These are phyloP conservation scores for Hylyphantes graminicola DNA, from an alignment of 1,140 invertebrate species.

Conservation along the genomic window DNA sequence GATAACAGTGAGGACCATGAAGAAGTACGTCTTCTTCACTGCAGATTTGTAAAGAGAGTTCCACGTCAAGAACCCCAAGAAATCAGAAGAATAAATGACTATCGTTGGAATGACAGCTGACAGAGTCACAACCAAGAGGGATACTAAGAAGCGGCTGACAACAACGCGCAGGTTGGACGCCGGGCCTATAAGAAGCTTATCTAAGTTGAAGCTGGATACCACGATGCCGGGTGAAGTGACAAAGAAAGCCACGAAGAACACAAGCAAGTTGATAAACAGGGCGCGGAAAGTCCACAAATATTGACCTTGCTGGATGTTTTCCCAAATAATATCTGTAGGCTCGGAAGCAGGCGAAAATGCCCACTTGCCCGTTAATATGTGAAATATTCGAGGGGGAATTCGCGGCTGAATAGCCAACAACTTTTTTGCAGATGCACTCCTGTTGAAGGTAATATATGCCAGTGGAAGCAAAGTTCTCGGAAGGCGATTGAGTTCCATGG, in stretches of 20 bases:
- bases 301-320: slow-evolving; percentile 82
- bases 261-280: slow-evolving; percentile 80
- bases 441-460: too few species aligned
- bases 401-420: too few species aligned
- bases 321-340: slow-evolving; percentile 66
- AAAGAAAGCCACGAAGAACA: slow-evolving; percentile 88
- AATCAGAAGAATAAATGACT: slow-evolving; percentile 89
- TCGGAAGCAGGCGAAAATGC: background rate
- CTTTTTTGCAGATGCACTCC: too few species aligned
- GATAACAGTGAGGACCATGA: slow-evolving; percentile 91
- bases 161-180: background rate
- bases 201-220: slow-evolving; percentile 65
- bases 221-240: slow-evolving; percentile 91
- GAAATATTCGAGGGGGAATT: too few species aligned
- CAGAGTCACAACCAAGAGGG: background rate
- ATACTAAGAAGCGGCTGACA: slow-evolving; percentile 3
- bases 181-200: background rate
- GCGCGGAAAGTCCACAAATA: slow-evolving; percentile 90
- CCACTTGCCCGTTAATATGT: background rate
- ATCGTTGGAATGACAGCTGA: slow-evolving; percentile 77
- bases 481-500: too few species aligned
- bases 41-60: slow-evolving; percentile 84
- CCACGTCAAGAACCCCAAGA: slow-evolving; percentile 77
- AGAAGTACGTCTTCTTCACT: slow-evolving; percentile 94
- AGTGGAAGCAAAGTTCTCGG: too few species aligned